A percentile compares a stretch with the other conserved stretches of the same genome.
Evolutionary conservation across 1,140 invertebrate genomes (phyloP).

Genomic region (Drosophila sucinea): DNA sequence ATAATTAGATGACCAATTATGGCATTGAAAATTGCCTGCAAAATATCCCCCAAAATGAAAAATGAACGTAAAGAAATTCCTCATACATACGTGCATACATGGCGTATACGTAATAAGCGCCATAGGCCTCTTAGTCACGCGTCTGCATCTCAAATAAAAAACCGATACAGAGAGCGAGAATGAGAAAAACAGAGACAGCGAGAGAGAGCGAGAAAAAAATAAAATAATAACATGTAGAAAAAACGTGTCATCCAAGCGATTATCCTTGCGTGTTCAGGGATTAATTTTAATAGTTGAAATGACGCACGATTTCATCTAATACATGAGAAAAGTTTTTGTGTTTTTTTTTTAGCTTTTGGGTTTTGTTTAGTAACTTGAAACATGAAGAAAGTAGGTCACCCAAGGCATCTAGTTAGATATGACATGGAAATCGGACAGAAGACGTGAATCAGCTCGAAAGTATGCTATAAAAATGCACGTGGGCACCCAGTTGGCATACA

Average conservation of each 20-base stretch:
- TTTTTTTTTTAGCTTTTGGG: not conserved
- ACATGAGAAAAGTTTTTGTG: slow-evolving; percentile 16
- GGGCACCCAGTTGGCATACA: not conserved
- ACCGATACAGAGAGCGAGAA: not conserved
- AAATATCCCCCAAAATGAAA: slow-evolving; percentile 26
- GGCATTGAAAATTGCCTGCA: slow-evolving; percentile 50
- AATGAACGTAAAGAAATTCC: slow-evolving; percentile 1
- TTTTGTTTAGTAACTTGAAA: slow-evolving; percentile 7
- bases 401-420: slow-evolving; percentile 9
- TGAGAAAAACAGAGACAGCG: slow-evolving; percentile 8
- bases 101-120: slow-evolving; percentile 48
- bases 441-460: slow-evolving; percentile 2
- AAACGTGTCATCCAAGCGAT: slow-evolving; percentile 56
- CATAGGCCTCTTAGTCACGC: slow-evolving; percentile 50
- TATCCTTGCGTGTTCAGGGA: slow-evolving; percentile 57
- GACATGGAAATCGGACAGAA: not conserved
- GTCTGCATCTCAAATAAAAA: slow-evolving; percentile 43
- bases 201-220: slow-evolving; percentile 1
- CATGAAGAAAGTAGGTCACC: slow-evolving; percentile 34
- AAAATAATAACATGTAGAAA: slow-evolving; percentile 16
- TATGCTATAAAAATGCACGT: slow-evolving; percentile 6
- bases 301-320: slow-evolving; percentile 53
- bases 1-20: slow-evolving; percentile 61
- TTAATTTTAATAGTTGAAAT: slow-evolving; percentile 57
- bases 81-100: not conserved